phyloP scores from a whole-genome alignment of 2,888 invertebrate species.

The Chaitophorus viminalis region DNA sequence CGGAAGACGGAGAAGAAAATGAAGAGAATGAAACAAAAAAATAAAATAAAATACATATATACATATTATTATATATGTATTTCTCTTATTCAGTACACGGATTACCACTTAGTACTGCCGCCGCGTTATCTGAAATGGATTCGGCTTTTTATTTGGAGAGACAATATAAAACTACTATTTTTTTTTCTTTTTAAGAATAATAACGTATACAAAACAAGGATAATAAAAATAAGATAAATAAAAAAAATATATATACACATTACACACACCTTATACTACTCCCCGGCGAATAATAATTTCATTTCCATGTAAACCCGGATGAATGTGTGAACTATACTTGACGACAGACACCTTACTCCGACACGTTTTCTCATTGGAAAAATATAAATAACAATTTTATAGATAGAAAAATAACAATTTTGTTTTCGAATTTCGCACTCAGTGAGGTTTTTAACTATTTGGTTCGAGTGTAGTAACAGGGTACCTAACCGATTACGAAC shows the following conservation, averaged over 20 bases:
- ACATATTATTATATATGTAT: slow-evolving; percentile 25
- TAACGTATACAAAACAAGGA: slow-evolving; percentile 46
- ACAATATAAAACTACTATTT: slow-evolving; percentile 48
- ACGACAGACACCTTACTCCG: not conserved
- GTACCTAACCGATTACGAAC: slow-evolving; percentile 19
- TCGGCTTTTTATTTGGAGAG: slow-evolving; percentile 59
- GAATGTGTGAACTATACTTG: not conserved
- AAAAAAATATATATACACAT: not conserved
- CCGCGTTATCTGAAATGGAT: slow-evolving; percentile 56
- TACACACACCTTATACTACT: slow-evolving; percentile 28
- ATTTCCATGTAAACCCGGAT: slow-evolving; percentile 8
- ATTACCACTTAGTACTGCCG: slow-evolving; percentile 60
- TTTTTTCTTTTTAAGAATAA: slow-evolving; percentile 31
- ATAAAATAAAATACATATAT: not conserved
- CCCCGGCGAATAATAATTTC: slow-evolving; percentile 21
- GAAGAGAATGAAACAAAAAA: slow-evolving; percentile 44
- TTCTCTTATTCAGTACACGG: slow-evolving; percentile 60
- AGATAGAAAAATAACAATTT: not conserved
- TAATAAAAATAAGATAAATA: slow-evolving; percentile 53
- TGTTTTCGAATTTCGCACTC: not conserved
- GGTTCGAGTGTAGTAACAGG: slow-evolving; percentile 38
- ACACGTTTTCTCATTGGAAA: not conserved
- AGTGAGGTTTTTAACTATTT: slow-evolving; percentile 39
- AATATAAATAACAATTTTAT: too few relatives aligned
- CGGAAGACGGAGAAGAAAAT: slow-evolving; percentile 26